phyloP scores from a whole-genome alignment of 2,797 vertebrate species.

The Phrynocephalus guinanensis region DNA sequence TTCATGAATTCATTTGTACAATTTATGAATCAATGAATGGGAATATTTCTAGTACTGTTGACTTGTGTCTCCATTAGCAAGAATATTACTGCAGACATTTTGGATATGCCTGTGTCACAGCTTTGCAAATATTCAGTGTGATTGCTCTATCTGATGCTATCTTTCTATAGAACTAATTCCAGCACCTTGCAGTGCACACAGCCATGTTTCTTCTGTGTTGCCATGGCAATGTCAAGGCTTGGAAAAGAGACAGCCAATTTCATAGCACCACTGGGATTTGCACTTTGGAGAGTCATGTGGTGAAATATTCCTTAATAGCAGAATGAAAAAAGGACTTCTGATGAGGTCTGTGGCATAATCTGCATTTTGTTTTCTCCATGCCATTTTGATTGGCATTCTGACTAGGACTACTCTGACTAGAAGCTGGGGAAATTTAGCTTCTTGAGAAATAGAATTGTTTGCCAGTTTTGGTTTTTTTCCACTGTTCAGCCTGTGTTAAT shows the following conservation, averaged over 20 bases:
- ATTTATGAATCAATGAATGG: neutral
- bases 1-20: neutral
- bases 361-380: neutral
- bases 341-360: neutral
- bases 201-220: slow-evolving; percentile 16
- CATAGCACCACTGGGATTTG: slow-evolving; percentile 13
- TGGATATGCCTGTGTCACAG: neutral
- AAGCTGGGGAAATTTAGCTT: neutral
- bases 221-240: slow-evolving; percentile 26
- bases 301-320: slow-evolving; percentile 16
- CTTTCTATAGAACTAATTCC: neutral
- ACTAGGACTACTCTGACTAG: neutral
- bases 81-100: neutral
- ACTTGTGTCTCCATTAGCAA: neutral
- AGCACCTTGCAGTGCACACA: neutral
- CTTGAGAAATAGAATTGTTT: neutral
- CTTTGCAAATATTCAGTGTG: neutral
- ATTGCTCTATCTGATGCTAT: neutral
- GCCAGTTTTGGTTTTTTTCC: neutral
- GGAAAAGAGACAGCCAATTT: slow-evolving; percentile 7
- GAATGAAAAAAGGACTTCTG: neutral
- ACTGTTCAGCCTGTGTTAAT: neutral
- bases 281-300: neutral
- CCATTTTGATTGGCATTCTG: neutral
- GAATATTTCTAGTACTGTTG: neutral